These are phyloP conservation scores for Lissocephala sabroskyi DNA, from an alignment of 2,888 invertebrate species.

Conservation along the genomic window DNA sequence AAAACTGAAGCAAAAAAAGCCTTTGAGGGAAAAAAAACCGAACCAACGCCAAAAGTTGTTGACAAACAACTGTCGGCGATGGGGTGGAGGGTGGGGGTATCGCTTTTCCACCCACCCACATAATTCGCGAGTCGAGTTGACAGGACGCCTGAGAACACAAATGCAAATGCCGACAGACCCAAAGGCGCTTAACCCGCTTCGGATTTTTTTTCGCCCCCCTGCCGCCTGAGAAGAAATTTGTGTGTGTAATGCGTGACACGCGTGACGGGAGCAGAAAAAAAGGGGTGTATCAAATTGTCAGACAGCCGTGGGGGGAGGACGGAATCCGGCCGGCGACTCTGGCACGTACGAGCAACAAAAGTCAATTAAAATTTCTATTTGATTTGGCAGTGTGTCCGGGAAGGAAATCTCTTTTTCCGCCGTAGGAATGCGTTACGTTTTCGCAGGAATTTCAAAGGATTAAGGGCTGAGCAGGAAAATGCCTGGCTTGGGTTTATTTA, in stretches of 20 bases:
- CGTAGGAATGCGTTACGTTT: too few species aligned
- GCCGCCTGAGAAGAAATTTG: conserved; percentile 22
- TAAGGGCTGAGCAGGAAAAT: too few species aligned
- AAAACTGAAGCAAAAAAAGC: conserved; percentile 14
- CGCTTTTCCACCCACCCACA: conserved; percentile 50
- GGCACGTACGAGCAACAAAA: conserved; percentile 47
- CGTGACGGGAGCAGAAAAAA: conserved; percentile 38
- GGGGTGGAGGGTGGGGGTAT: neutral
- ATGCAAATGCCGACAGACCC: conserved; percentile 48
- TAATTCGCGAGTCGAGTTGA: conserved; percentile 28
- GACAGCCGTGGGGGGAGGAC: conserved; percentile 15
- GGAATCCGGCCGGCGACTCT: too few species aligned
- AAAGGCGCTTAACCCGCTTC: conserved; percentile 62
- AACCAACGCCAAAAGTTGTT: conserved; percentile 46
- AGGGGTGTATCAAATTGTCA: conserved; percentile 49
- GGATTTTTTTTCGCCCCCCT: neutral
- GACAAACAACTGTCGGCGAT: conserved; percentile 44
- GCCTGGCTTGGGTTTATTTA: too few species aligned
- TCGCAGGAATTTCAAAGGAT: too few species aligned
- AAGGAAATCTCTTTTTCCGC: conserved; percentile 21
- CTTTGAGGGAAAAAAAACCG: conserved; percentile 24
- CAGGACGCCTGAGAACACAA: conserved; percentile 18
- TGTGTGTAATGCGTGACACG: conserved; percentile 38
- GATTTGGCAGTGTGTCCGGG: conserved; percentile 59
- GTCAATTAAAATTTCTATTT: conserved; percentile 65